phyloP scores from a whole-genome alignment of 2,113 vertebrate species.

The Triplophysa tibetana region DNA sequence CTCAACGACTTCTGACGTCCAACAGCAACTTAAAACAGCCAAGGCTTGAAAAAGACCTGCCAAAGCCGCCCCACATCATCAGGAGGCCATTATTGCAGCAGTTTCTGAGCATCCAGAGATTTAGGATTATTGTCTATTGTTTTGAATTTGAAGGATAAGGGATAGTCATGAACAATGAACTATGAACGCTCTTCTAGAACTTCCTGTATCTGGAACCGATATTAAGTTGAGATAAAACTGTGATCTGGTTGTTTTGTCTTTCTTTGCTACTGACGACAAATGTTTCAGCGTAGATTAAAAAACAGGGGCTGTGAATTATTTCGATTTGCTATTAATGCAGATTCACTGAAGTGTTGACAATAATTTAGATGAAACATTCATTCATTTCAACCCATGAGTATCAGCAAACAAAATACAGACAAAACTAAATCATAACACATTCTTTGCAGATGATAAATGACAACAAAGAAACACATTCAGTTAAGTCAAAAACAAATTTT shows the following conservation, averaged over 20 bases:
- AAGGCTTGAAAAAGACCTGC: slow-evolving; percentile 34
- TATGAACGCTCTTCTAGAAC: background rate
- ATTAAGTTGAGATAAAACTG: background rate
- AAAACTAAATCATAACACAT: slow-evolving; percentile 35
- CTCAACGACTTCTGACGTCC: slow-evolving; percentile 57
- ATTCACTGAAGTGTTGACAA: slow-evolving; percentile 11
- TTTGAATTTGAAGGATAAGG: background rate
- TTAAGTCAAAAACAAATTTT: slow-evolving; percentile 29
- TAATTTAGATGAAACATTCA: background rate
- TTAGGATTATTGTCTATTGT: background rate
- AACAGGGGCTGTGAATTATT: slow-evolving; percentile 13
- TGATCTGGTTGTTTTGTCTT: background rate
- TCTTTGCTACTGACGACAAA: slow-evolving; percentile 9
- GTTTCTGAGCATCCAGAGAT: slow-evolving; percentile 64
- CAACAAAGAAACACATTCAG: slow-evolving; percentile 40
- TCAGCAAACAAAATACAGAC: slow-evolving; percentile 19
- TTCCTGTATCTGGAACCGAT: background rate
- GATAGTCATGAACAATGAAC: background rate
- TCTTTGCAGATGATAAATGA: slow-evolving; percentile 43
- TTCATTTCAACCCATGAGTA: slow-evolving; percentile 30
- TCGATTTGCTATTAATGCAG: background rate
- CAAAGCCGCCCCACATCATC: slow-evolving; percentile 56
- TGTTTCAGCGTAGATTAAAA: background rate
- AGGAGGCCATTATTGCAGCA: slow-evolving; percentile 78
- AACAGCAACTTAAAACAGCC: slow-evolving; percentile 44